Evolutionary conservation across 2,888 invertebrate genomes (phyloP).

Genomic region (Lasius fuliginosus): DNA sequence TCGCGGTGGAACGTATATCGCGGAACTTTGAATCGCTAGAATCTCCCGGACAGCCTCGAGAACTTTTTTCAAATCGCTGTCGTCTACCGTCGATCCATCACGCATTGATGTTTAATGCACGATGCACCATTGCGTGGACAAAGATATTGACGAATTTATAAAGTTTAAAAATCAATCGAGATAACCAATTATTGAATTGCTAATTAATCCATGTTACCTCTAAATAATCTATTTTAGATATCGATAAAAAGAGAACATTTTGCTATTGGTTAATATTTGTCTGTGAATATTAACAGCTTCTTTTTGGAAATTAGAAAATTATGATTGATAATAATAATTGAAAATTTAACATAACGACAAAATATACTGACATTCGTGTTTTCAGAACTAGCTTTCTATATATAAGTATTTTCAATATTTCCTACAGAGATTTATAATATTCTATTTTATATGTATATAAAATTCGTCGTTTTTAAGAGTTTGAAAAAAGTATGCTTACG

Average conservation of each 20-base stretch:
- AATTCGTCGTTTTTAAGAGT: background rate
- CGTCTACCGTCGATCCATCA: slow-evolving; percentile 53
- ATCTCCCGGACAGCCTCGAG: slow-evolving; percentile 57
- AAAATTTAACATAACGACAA: background rate
- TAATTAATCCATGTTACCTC: background rate
- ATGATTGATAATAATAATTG: background rate
- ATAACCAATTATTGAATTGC: slow-evolving; percentile 11
- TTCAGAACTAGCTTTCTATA: background rate
- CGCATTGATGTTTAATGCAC: slow-evolving; percentile 27
- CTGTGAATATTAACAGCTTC: background rate
- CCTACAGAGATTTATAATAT: background rate
- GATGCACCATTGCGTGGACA: background rate
- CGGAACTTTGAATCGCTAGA: slow-evolving; percentile 50
- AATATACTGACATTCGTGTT: background rate
- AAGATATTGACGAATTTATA: slow-evolving; percentile 14
- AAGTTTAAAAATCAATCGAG: slow-evolving; percentile 6
- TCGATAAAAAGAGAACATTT: background rate
- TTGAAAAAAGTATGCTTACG: background rate
- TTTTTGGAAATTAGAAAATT: background rate
- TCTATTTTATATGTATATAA: background rate
- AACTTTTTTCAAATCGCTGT: slow-evolving; percentile 50
- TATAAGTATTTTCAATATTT: slow-evolving; percentile 1
- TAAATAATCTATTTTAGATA: background rate
- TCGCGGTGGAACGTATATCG: slow-evolving; percentile 35
- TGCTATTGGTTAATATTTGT: background rate